phyloP scores from a whole-genome alignment of 2,888 invertebrate species.

The Scaptomyza flava region DNA sequence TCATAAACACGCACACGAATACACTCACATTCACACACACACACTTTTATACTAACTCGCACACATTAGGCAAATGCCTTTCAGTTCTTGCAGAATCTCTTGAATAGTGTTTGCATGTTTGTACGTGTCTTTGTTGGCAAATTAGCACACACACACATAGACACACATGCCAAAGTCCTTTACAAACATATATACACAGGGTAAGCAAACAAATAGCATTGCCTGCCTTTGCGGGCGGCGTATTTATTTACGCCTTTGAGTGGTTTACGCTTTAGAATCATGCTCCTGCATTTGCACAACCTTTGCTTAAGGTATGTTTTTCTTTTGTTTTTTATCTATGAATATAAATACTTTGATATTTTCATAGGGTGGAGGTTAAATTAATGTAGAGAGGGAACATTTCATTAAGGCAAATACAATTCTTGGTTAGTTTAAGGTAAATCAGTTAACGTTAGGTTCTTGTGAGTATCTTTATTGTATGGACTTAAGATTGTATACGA shows the following conservation, averaged over 20 bases:
- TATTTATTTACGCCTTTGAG: conserved; percentile 73
- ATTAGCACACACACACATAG: conserved; percentile 62
- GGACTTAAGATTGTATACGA: too few species aligned
- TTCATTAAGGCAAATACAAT: not conserved
- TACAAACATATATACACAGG: conserved; percentile 66
- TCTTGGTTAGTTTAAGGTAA: not conserved
- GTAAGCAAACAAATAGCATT: conserved; percentile 56
- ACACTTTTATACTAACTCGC: not conserved
- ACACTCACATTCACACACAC: conserved; percentile 18
- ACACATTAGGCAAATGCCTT: conserved; percentile 44
- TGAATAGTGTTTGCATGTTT: conserved; percentile 71
- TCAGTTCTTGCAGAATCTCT: conserved; percentile 62
- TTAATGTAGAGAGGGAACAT: not conserved
- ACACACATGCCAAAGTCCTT: conserved; percentile 47
- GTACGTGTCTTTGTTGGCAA: conserved; percentile 74
- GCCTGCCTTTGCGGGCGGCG: conserved; percentile 65
- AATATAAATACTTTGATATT: too few species aligned
- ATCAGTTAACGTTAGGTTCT: too few species aligned
- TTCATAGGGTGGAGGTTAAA: not conserved
- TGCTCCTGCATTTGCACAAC: not conserved
- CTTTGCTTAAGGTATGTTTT: not conserved
- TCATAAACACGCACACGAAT: conserved; percentile 25
- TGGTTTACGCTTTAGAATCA: conserved; percentile 25
- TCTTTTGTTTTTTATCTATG: not conserved
- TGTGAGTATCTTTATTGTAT: too few species aligned